Evolutionary conservation across 2,797 vertebrate species (phyloP), one percentile per base, ranked within the genome.

Genomic region (Chrysocyon brachyurus): DNA sequence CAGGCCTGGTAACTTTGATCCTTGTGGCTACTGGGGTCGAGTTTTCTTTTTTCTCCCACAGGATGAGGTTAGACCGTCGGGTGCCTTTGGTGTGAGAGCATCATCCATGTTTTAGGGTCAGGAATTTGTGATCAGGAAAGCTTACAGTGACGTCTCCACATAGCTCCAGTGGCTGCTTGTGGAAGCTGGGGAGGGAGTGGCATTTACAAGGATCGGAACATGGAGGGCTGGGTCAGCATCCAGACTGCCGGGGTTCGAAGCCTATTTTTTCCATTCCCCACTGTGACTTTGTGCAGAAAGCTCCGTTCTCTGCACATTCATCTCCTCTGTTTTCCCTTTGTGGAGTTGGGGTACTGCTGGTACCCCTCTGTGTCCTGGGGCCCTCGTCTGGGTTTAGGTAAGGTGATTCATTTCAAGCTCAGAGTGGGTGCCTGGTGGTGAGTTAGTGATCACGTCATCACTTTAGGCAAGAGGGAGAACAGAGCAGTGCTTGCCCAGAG

Each of bases 141-240:
- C 36, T 40, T 72, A 6, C 4, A 31, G 28, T 33, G 31, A 1
- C 21, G 17, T 56, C 75, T 12, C 5, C 16, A 36, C 59, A 66
- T 56, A 1, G 0, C 5, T 10, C 61, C 66, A 1, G 24, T 6
- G 66, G 12, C 46, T 5, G 2, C 16, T 8, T 10, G 54, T 31
- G 6, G 17, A 36, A 33, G 16, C 83, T 68, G n/a, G n/a, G 17
- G n/a, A 15, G 14, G 63, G 63, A 24, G 3, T 0, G 31, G 31
- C 17, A 17, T 75, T 0, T 0, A 28, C 12, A 0, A 6, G 2
- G 46, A 33, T 49, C 9, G 21, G 36, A 22, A 12, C 8, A 4
- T 1, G 12, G 59, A 9, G 31, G 61, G 4, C 0, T 9, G 54
- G 49, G 63, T 64, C 2, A 11, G 24, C 16, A 33, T 63, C 89